phyloP scores from a whole-genome alignment of 2,797 vertebrate species.

The Microhierax caerulescens region DNA sequence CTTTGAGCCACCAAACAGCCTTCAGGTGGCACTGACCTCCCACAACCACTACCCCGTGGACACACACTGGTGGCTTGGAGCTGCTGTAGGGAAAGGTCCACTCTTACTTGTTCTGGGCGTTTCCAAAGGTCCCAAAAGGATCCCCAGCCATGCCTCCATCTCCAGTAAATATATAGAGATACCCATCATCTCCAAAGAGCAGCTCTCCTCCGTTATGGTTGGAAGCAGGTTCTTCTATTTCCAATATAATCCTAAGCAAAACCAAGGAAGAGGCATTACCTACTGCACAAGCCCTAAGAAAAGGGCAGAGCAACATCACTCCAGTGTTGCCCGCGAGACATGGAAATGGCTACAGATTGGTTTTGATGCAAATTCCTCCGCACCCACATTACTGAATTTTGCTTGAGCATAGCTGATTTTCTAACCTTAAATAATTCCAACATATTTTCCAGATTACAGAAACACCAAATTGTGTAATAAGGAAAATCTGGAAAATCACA shows the following conservation, averaged over 20 bases:
- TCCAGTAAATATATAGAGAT: slow-evolving; percentile 94
- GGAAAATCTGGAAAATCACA: neutral
- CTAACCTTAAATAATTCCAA: neutral
- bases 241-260: slow-evolving; percentile 86
- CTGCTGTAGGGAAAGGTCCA: neutral
- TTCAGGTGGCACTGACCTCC: neutral
- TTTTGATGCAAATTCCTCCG: neutral
- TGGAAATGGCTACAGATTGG: neutral
- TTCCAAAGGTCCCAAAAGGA: slow-evolving; percentile 92
- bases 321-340: neutral
- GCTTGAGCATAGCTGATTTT: neutral
- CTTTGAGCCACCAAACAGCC: neutral
- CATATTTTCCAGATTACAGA: neutral
- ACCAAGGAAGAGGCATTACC: neutral
- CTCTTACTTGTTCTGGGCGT: slow-evolving; percentile 93
- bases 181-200: slow-evolving; percentile 90
- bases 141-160: slow-evolving; percentile 98
- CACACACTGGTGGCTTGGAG: neutral
- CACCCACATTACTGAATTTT: neutral
- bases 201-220: slow-evolving; percentile 96
- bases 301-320: neutral
- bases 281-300: neutral
- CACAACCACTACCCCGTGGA: rapidly evolving
- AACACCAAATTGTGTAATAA: neutral
- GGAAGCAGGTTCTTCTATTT: slow-evolving; percentile 93